These are phyloP conservation scores for Siphlonurus alternatus DNA, from an alignment of 2,888 invertebrate species.

Conservation along the genomic window DNA sequence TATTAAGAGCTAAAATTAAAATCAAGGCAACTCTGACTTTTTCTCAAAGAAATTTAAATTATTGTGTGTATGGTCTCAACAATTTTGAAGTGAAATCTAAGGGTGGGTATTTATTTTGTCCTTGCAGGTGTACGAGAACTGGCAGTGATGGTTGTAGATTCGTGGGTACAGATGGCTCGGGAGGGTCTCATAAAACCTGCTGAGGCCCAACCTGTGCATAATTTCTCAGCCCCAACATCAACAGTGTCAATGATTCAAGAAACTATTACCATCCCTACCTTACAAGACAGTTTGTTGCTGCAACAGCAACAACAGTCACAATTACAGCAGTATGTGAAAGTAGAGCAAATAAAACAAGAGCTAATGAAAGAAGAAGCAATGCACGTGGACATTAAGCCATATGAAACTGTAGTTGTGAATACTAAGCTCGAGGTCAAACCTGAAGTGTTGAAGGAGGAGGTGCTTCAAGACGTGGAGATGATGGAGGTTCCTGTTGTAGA, in stretches of 20 bases:
- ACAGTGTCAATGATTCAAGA: no score
- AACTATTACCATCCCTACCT: no score
- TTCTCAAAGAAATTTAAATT: no score
- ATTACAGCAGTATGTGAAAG: neutral
- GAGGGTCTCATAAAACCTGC: slow-evolving; percentile 23
- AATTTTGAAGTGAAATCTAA: no score
- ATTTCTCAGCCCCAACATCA: neutral
- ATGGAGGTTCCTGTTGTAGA: slow-evolving; percentile 9
- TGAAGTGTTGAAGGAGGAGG: neutral
- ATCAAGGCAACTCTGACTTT: no score
- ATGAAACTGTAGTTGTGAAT: no score
- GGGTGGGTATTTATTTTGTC: no score
- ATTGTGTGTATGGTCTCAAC: no score
- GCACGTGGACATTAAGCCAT: neutral
- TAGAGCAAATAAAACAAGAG: neutral
- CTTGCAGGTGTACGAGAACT: slow-evolving; percentile 57
- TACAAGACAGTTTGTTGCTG: neutral
- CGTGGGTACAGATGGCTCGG: slow-evolving; percentile 74
- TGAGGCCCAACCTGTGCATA: neutral
- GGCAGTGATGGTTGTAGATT: slow-evolving; percentile 67
- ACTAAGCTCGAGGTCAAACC: neutral
- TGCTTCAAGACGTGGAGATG: slow-evolving; percentile 1
- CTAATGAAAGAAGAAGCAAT: neutral
- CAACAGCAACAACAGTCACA: neutral
- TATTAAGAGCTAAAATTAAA: no score